Evolutionary conservation across 2,888 invertebrate species (phyloP), one percentile per base, ranked within the genome.

Genomic region (Sepiola atlantica): DNA sequence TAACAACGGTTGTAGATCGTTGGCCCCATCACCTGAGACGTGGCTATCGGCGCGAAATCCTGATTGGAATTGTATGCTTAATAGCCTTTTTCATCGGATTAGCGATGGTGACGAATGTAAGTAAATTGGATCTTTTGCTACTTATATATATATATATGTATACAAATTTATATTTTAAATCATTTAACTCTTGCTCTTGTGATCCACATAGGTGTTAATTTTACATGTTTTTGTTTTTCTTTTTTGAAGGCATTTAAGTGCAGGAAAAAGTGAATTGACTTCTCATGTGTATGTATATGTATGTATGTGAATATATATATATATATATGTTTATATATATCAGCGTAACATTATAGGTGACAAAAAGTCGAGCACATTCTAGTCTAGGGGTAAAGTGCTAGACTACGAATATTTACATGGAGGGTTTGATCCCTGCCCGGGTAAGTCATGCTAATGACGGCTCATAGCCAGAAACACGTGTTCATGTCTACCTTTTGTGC

Each of bases 1-100:
- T 98, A 91, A 98, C 98, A 3, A 98, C 98, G 35, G 97, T 98
- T 35, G 98, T 98, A 21, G 98, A 98, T 95, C 97, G 98, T 94
- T 98, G 97, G 97, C 98, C 98, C 3, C 96, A 96, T 28, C 96
- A 97, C 55, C 97, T 98, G 55, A 96, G 98, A 93, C 97, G 97
- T 94, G 97, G 97, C 3, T 98, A 96, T 93, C 96, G 97, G 28
- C 99, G 99, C 95, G 98, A 98, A 96, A 96, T 98, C 57, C 98
- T 98, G 95, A 98, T 98, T 94, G 98, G 97, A n/a, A 95, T 97
- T 28, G 97, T 98, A 6, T 98, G 98, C 95, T 96, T 97, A n/a
- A 95, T 98, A 92, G 98, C 98, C 28, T 98, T 97, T 96, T 95
- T 98, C 8, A 96, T 98, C 54, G 98, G 98, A 3, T 96, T 98